phyloP scores from a whole-genome alignment of 2,113 vertebrate species.

The Bos indicus region DNA sequence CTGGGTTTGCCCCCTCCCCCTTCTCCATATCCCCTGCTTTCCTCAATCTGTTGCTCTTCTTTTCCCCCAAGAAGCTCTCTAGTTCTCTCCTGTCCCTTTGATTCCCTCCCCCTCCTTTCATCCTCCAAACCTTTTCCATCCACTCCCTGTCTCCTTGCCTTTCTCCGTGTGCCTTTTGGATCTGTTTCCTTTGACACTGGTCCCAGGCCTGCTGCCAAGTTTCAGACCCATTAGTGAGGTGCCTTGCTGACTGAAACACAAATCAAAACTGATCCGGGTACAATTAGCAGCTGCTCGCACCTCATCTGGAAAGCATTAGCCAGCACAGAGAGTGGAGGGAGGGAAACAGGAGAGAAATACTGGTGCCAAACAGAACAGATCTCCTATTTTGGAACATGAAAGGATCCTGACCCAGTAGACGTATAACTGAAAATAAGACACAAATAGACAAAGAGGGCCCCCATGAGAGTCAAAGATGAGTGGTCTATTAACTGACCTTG shows the following conservation, averaged over 20 bases:
- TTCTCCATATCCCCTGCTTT: background rate
- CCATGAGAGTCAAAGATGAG: background rate
- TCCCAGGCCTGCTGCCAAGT: slow-evolving; percentile 84
- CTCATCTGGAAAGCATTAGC: slow-evolving; percentile 88
- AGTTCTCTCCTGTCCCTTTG: background rate
- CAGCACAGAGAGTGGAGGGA: slow-evolving; percentile 68
- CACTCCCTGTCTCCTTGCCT: slow-evolving; percentile 55
- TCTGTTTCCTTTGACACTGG: slow-evolving; percentile 83
- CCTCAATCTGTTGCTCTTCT: slow-evolving; percentile 16
- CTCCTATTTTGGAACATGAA: slow-evolving; percentile 72
- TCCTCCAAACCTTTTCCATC: slow-evolving; percentile 13
- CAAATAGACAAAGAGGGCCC: background rate
- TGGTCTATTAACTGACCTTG: background rate
- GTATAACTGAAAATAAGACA: slow-evolving; percentile 7
- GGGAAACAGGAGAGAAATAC: slow-evolving; percentile 63
- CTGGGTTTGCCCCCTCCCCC: background rate
- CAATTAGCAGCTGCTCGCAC: slow-evolving; percentile 86
- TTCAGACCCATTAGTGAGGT: slow-evolving; percentile 87
- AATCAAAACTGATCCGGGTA: slow-evolving; percentile 82
- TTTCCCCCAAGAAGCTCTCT: background rate
- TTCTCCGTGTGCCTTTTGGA: slow-evolving; percentile 71
- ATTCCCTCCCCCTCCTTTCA: slow-evolving; percentile 4
- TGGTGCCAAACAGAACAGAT: slow-evolving; percentile 80
- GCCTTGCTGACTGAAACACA: slow-evolving; percentile 87
- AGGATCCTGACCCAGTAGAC: slow-evolving; percentile 44